Percentiles rank a stretch among this genome's conserved stretches.
phyloP scores from a whole-genome alignment of 2,797 vertebrate species.

The Synaphobranchus kaupii region DNA sequence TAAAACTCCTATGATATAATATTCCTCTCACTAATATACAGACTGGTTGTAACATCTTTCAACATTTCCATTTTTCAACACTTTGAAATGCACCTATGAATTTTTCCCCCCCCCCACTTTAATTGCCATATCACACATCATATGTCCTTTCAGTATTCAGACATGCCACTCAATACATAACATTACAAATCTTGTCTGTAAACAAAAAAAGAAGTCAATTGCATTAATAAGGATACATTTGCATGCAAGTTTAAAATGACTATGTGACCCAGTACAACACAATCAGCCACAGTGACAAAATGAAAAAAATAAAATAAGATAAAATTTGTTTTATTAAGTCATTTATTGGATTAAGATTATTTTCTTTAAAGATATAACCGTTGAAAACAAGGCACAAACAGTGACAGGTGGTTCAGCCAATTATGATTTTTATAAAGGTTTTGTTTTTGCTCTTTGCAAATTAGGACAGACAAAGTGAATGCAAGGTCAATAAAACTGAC shows the following conservation, averaged over 20 bases:
- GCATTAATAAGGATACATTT: not conserved
- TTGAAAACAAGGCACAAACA: not conserved
- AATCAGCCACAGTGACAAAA: not conserved
- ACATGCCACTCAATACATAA: not conserved
- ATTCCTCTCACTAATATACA: constrained; percentile 16
- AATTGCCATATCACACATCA: constrained; percentile 2
- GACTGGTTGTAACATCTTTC: not conserved
- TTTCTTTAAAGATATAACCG: not conserved
- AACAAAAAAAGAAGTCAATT: not conserved
- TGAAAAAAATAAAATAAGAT: no score
- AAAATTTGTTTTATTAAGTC: not conserved
- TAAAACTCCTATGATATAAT: constrained; percentile 9
- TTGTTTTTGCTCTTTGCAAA: not conserved
- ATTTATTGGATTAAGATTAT: not conserved
- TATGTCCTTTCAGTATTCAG: not conserved
- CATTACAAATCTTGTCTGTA: not conserved
- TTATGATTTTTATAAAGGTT: not conserved
- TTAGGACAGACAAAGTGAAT: not conserved
- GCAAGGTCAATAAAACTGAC: not conserved
- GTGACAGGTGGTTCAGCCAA: not conserved
- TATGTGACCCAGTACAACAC: not conserved
- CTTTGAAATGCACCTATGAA: not conserved
- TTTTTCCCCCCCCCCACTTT: not conserved
- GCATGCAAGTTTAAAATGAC: not conserved
- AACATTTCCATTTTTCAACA: not conserved